These are phyloP conservation scores for Eudasyphora cyanicolor DNA, from an alignment of 2,888 invertebrate species.

Conservation along the genomic window DNA sequence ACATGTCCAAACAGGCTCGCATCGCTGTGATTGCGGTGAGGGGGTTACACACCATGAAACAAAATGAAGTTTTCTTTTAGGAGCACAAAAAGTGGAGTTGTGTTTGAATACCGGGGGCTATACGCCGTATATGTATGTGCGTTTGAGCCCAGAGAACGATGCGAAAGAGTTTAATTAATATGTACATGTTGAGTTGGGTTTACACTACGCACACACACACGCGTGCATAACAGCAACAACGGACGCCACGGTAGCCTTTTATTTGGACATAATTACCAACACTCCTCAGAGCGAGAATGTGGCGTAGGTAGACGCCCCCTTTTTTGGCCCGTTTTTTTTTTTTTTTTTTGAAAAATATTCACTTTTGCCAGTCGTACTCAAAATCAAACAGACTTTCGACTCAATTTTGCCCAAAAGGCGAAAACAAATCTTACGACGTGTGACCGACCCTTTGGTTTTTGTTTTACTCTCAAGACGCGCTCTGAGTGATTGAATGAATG, in stretches of 20 bases:
- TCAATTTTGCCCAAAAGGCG: slow-evolving; percentile 31
- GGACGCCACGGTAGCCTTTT: slow-evolving; percentile 64
- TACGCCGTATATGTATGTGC: not conserved
- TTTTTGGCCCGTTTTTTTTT: slow-evolving; percentile 33
- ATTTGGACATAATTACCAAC: slow-evolving; percentile 69
- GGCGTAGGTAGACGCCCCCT: slow-evolving; percentile 63
- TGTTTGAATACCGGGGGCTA: slow-evolving; percentile 3
- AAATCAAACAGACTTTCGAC: slow-evolving; percentile 29
- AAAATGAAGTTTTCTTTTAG: slow-evolving; percentile 46
- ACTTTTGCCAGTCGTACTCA: not conserved
- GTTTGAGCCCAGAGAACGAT: slow-evolving; percentile 29
- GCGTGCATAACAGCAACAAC: slow-evolving; percentile 53
- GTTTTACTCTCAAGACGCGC: not conserved
- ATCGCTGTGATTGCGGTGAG: not conserved
- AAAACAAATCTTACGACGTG: not conserved
- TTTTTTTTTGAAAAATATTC: not conserved
- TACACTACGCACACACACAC: slow-evolving; percentile 65
- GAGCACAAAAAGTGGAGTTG: slow-evolving; percentile 9
- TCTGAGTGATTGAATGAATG: slow-evolving; percentile 31
- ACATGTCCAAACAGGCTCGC: slow-evolving; percentile 50
- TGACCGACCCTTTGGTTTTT: not conserved
- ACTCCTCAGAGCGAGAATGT: slow-evolving; percentile 65
- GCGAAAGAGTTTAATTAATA: slow-evolving; percentile 71
- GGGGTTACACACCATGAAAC: slow-evolving; percentile 43
- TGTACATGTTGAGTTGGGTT: slow-evolving; percentile 69